Base-by-base conservation (phyloP, 1,140 invertebrate genomes). In the Diabrotica undecimpunctata region DNA sequence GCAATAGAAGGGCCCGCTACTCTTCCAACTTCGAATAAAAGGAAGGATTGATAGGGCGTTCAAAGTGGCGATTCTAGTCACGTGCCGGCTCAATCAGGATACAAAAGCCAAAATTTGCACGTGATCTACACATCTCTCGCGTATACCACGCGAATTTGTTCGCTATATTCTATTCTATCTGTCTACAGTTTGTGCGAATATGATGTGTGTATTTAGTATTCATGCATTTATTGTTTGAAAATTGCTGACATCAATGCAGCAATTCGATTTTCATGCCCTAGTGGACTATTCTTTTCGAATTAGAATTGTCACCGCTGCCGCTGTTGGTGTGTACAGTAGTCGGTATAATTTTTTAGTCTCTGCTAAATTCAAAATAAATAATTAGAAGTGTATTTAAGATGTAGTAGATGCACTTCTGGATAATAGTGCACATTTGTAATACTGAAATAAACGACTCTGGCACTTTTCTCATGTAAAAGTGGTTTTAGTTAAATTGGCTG, bases 61-160 rank as follows among this genome's bases (percentile, higher is more conserved):
- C 63, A 66, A 68, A 68, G 66, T 64, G 62, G 58, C 67, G 68
- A 75, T 75, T 75, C 74, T 55, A 67, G 70, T 74, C 74, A 75
- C 74, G 74, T 74, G 74, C 64, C 61, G 60, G 72, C 66, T 67
- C 74, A 75, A 75, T 75, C 74, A 75, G 69, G 61, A 64, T 58
- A 75, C 74, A 75, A 75, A 75, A 71, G 67, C 68, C 60, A 65
- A 69, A 70, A 74, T 75, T 75, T 75, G 72, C 72, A 70, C 73
- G 68, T 72, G 73, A 73, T 73, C 72, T 66, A 72, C 68, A 71
- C 70, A 68, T 67, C 11, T 13, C 12, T 13, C 11, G 57, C 52
- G 53, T 62, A 62, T 38, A 36, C 11, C 39, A 50, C 64, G 56
- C 51, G 63, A 59, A 61, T 57, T 64, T 46, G 36, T 41, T 51